Base-by-base conservation (phyloP, 2,113 vertebrate species). In the Oophaga pumilio region DNA sequence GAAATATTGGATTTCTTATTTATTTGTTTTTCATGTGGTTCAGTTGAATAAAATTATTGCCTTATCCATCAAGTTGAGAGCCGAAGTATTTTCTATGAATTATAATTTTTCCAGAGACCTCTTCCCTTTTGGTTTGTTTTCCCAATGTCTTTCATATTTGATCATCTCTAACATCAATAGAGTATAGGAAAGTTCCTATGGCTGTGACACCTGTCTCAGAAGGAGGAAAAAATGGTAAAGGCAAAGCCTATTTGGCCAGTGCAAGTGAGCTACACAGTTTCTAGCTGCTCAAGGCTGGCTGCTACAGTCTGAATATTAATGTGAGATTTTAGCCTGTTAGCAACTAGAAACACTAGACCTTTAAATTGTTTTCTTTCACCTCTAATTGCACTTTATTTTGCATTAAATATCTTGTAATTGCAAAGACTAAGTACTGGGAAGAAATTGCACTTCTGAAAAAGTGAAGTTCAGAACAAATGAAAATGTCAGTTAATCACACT, bases 401-500 rank as follows among this genome's bases (percentile, higher is more conserved):
- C 56, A 80, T 80, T 12, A 80, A 79, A 80, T 12, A 33, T 80
- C 50, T 80, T 12, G 8, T 11, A 60, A 43, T 80, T 80, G 26
- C 56, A 60, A 56, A 33, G 28, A 80, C 24, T 33, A 60, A 24
- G n/a, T 43, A 43, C 56, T 18, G 17, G 22, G n/a, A 83, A 69
- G 22, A 50, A 53, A 83, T 69, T 83, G n/a, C 81, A 53, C 22
- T 69, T 83, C 81, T 50, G 20, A 17, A 60, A 82, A 82, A 82
- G 22, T 66, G 49, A 66, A 83, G n/a, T 50, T 53, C 43, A 53
- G 62, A 53, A 53, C 24, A 26, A 22, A 1, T 14, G n/a, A 69
- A 53, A 83, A 83, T 69, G 62, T 52, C 43, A 53, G 62, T 43
- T 83, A 68, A 83, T 69, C 62, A 83, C 15, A 20, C 33, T 83